Evolutionary conservation across 2,797 vertebrate genomes (phyloP).

Genomic region (Xenops minutus): DNA sequence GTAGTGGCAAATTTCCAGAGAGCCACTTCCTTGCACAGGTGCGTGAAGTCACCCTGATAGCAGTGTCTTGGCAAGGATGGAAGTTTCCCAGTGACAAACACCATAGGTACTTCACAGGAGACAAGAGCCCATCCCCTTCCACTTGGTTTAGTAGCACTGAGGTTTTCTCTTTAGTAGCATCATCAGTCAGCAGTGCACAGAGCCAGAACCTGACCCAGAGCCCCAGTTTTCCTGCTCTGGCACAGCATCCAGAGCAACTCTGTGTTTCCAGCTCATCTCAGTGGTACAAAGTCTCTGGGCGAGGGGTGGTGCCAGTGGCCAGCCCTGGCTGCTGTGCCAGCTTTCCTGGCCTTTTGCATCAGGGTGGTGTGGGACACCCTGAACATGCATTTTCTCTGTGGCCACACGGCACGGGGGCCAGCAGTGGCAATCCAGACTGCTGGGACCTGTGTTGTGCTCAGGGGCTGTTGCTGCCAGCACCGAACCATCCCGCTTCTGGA

Average conservation of each 20-base stretch:
- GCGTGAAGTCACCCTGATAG: neutral
- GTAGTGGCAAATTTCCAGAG: rapidly evolving
- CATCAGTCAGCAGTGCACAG: neutral
- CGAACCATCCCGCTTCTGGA: rapidly evolving
- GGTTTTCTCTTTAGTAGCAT: neutral
- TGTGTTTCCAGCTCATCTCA: neutral
- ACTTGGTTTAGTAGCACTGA: rapidly evolving
- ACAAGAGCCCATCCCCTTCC: neutral
- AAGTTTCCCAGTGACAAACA: neutral
- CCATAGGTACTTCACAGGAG: rapidly evolving
- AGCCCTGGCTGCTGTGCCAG: neutral
- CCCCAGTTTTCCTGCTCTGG: neutral
- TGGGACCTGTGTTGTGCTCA: rapidly evolving
- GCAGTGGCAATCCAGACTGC: neutral
- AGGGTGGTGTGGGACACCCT: rapidly evolving
- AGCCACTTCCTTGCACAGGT: neutral
- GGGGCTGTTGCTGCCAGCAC: rapidly evolving
- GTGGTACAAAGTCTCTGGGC: neutral
- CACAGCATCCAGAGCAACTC: rapidly evolving
- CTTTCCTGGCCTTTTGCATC: neutral
- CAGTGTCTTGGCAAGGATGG: rapidly evolving
- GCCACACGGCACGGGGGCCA: rapidly evolving
- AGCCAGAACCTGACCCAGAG: neutral
- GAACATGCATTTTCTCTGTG: neutral
- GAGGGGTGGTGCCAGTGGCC: rapidly evolving